A percentile compares a stretch with the other conserved stretches of the same genome.
These are phyloP conservation scores for Sipha flava DNA, from an alignment of 1,140 invertebrate species.

Conservation along the genomic window DNA sequence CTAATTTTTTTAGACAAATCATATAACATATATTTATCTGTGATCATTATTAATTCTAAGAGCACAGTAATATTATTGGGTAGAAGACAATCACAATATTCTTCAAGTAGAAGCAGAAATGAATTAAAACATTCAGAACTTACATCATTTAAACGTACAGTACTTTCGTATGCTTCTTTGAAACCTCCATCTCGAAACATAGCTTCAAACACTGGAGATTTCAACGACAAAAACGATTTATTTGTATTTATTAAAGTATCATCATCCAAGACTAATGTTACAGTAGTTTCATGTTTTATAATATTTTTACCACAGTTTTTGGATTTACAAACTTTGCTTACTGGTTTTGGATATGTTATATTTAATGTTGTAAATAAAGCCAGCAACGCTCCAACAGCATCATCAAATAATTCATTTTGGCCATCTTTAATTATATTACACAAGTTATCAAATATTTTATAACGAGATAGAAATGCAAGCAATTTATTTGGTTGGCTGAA, in stretches of 20 bases:
- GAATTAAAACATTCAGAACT: conserved; percentile 35
- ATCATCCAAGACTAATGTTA: conserved; percentile 57
- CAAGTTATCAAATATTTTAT: conserved; percentile 22
- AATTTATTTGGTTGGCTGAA: conserved; percentile 34
- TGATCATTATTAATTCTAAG: conserved; percentile 56
- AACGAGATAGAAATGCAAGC: conserved; percentile 26
- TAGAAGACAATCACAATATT: conserved; percentile 39
- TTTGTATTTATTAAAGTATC: conserved; percentile 52
- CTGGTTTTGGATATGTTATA: not conserved
- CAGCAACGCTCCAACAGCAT: conserved; percentile 31
- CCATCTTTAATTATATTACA: conserved; percentile 31
- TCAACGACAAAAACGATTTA: conserved; percentile 51
- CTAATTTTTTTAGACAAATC: conserved; percentile 49
- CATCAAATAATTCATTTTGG: conserved; percentile 30
- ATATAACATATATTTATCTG: conserved; percentile 56
- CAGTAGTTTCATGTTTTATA: conserved; percentile 40
- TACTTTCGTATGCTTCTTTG: conserved; percentile 53
- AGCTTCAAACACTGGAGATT: conserved; percentile 56
- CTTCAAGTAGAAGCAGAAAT: conserved; percentile 33
- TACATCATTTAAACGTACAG: conserved; percentile 35
- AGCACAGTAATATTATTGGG: conserved; percentile 48
- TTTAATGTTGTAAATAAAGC: conserved; percentile 31
- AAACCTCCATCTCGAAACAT: conserved; percentile 56
- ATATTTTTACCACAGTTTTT: conserved; percentile 35
- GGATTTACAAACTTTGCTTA: not conserved